A percentile compares a stretch with the other conserved stretches of the same genome.
Evolutionary conservation across 2,113 vertebrate genomes (phyloP).

Genomic region (Equus przewalskii): DNA sequence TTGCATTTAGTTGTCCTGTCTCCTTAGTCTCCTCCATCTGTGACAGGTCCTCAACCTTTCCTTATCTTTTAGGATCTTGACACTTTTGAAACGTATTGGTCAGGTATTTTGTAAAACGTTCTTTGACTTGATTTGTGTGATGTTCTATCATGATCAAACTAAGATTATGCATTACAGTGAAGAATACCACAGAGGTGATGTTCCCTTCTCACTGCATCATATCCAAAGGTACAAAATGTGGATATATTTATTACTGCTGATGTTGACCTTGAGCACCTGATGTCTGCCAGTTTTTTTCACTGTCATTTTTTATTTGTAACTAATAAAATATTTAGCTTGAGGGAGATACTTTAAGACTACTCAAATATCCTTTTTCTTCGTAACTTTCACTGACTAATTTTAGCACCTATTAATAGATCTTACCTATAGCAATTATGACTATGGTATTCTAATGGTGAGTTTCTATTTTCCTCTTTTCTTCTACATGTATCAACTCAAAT

Average conservation of each 20-base stretch:
- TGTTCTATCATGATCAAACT: background rate
- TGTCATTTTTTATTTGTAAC: conserved; percentile 25
- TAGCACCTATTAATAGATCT: background rate
- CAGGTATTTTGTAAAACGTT: background rate
- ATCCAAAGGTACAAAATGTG: background rate
- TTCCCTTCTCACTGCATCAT: background rate
- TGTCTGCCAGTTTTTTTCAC: background rate
- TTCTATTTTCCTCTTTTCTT: background rate
- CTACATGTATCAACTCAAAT: background rate
- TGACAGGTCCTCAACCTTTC: no score
- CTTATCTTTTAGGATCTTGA: background rate
- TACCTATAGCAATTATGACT: background rate
- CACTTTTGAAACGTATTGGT: background rate
- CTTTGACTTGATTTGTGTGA: background rate
- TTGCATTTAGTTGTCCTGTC: background rate
- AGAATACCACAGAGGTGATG: background rate
- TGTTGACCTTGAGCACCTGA: background rate
- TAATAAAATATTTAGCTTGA: background rate
- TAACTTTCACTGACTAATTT: background rate
- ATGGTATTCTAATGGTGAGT: background rate
- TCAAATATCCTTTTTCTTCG: background rate
- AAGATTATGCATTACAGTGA: background rate
- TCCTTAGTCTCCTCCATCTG: background rate
- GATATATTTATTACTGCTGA: background rate
- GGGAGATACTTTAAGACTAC: background rate